Evolutionary conservation across 1,140 invertebrate genomes (phyloP).

Genomic region (Holotrichia oblita): DNA sequence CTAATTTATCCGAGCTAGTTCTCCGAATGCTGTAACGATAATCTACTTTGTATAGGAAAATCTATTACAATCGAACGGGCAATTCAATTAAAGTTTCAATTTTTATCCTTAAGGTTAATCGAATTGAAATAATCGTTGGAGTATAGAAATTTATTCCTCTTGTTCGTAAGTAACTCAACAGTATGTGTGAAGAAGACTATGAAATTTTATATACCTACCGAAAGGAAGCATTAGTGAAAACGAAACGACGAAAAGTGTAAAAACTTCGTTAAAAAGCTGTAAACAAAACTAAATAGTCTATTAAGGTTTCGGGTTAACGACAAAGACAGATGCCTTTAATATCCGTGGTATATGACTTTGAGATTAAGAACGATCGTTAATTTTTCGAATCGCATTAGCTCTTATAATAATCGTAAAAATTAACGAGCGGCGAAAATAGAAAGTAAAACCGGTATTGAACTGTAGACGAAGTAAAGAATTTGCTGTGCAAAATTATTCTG

Average conservation of each 20-base stretch:
- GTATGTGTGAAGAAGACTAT: background rate
- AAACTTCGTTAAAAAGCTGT: slow-evolving; percentile 29
- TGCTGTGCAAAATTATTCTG: no score
- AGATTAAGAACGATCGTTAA: slow-evolving; percentile 27
- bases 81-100: background rate
- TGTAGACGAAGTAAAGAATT: no score
- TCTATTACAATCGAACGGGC: background rate
- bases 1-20: background rate
- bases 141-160: no score
- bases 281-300: slow-evolving; percentile 32
- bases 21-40: background rate
- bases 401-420: slow-evolving; percentile 2
- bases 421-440: background rate
- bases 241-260: background rate
- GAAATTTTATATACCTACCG: slow-evolving; percentile 17
- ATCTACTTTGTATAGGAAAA: background rate
- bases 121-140: no score
- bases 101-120: no score
- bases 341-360: background rate
- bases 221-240: slow-evolving; percentile 9
- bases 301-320: slow-evolving; percentile 6
- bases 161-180: no score
- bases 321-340: slow-evolving; percentile 21
- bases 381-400: slow-evolving; percentile 20
- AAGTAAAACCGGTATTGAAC: background rate